Evolutionary conservation across 1,140 invertebrate species (phyloP).

Genomic region (Linepithema humile): DNA sequence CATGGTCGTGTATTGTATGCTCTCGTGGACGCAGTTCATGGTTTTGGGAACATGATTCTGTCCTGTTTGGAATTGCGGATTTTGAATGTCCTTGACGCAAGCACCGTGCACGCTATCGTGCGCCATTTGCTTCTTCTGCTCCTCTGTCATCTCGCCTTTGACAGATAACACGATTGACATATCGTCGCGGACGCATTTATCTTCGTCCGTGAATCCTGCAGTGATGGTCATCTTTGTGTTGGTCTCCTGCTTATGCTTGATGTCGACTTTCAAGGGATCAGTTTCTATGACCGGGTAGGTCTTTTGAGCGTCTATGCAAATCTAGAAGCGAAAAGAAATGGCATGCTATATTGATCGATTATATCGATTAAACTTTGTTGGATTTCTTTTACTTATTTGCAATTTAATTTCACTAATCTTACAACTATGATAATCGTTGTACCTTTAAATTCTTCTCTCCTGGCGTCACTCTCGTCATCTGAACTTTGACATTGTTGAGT

Average conservation of each 20-base stretch:
- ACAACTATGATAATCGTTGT: not conserved
- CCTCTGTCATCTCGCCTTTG: constrained; percentile 70
- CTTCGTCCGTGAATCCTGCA: constrained; percentile 73
- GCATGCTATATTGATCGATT: not conserved
- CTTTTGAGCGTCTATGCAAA: constrained; percentile 78
- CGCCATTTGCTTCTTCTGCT: constrained; percentile 68
- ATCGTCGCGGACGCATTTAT: constrained; percentile 71
- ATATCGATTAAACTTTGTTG: not conserved
- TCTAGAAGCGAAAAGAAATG: constrained; percentile 56
- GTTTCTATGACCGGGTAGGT: constrained; percentile 62
- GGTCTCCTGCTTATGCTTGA: constrained; percentile 70
- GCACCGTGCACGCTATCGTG: constrained; percentile 39
- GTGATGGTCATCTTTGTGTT: constrained; percentile 72
- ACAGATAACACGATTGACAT: constrained; percentile 60
- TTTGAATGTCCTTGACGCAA: constrained; percentile 67
- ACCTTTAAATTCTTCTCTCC: constrained; percentile 77
- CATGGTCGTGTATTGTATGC: constrained; percentile 68
- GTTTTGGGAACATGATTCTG: constrained; percentile 67
- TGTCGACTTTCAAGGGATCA: constrained; percentile 53
- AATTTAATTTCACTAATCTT: not conserved
- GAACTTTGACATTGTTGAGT: constrained; percentile 71
- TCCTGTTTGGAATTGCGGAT: constrained; percentile 57
- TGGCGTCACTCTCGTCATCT: constrained; percentile 74
- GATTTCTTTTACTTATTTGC: not conserved
- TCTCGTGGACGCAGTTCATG: constrained; percentile 67